These are phyloP conservation scores for Steromphala cineraria DNA, from an alignment of 2,888 invertebrate genomes.

Conservation along the genomic window DNA sequence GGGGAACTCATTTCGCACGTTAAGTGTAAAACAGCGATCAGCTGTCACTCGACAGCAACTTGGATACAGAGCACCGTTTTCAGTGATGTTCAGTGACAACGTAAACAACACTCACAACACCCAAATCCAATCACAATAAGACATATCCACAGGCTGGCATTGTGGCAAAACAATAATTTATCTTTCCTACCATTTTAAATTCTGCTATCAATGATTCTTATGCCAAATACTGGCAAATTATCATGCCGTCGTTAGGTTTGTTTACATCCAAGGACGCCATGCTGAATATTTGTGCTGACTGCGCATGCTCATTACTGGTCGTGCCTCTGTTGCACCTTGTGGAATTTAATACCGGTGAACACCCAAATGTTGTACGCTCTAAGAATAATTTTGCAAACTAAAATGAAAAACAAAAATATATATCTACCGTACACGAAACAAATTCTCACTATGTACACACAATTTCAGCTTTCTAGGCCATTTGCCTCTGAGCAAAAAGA, in stretches of 20 bases:
- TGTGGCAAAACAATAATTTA: not conserved
- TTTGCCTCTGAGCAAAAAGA: too few relatives aligned
- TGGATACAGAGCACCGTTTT: not conserved
- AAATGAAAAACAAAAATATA: too few relatives aligned
- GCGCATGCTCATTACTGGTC: not conserved
- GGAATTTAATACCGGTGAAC: too few relatives aligned
- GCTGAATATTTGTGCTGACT: not conserved
- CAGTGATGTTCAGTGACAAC: too few relatives aligned
- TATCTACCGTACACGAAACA: too few relatives aligned
- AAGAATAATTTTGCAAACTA: too few relatives aligned
- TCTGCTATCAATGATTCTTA: not conserved
- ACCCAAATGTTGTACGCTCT: too few relatives aligned
- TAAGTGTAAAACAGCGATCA: not conserved
- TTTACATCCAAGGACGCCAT: slow-evolving; percentile 34
- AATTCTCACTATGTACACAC: too few relatives aligned
- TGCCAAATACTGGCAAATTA: not conserved
- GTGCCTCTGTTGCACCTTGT: too few relatives aligned
- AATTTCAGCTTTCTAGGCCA: too few relatives aligned
- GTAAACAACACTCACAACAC: too few relatives aligned
- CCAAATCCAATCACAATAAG: not conserved
- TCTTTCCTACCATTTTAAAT: not conserved
- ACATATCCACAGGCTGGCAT: not conserved
- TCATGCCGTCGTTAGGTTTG: slow-evolving; percentile 25
- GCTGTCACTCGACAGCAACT: not conserved
- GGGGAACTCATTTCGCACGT: slow-evolving; percentile 58